Base-by-base conservation (phyloP, 2,797 vertebrate genomes). In the Rhadinocentrus ornatus region DNA sequence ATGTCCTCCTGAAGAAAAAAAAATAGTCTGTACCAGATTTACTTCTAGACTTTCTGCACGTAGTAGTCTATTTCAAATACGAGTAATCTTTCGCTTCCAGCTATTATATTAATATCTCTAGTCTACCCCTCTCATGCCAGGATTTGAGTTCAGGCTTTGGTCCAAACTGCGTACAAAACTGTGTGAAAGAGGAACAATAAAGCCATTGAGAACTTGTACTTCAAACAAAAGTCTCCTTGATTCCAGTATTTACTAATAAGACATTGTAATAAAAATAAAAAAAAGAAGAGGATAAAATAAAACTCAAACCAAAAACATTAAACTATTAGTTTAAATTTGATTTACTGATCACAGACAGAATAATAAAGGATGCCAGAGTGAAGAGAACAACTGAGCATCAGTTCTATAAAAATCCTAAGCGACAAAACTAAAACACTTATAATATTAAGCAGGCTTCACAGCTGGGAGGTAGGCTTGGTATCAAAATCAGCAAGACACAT, bases 1-100 rank as follows among this genome's bases (percentile, higher is more conserved):
- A 99, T 99, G 89, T 99, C 97, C 90, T 99, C 97, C 97, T 99
- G 80, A 13, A 75, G 70, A n/a, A 62, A 35, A 26, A 0, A 82
- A 18, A 68, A 1, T 1, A 66, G 2, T 24, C 32, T 26, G 16
- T 35, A 1, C 6, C 55, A 52, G 18, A 24, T 60, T 35, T 35
- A 29, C 52, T 46, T 46, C 7, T 2, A 46, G 18, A 8, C 12
- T 18, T 18, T 16, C 16, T 44, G 39, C 39, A 44, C 4, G 39
- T 16, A 6, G 5, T 20, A 18, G 39, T 29, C 9, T 34, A 32
- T 66, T 62, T 1, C 22, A 5, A 16, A 4, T 52, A 57, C 44
- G 16, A 0, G n/a, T 73, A 12, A 32, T 41, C n/a, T 24, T 50
- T 50, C 12, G 11, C 48, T 24, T 50, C n/a, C 11, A 11, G 48